These are phyloP conservation scores for Cepaea nemoralis DNA, from an alignment of 1,140 invertebrate genomes.

Conservation along the genomic window DNA sequence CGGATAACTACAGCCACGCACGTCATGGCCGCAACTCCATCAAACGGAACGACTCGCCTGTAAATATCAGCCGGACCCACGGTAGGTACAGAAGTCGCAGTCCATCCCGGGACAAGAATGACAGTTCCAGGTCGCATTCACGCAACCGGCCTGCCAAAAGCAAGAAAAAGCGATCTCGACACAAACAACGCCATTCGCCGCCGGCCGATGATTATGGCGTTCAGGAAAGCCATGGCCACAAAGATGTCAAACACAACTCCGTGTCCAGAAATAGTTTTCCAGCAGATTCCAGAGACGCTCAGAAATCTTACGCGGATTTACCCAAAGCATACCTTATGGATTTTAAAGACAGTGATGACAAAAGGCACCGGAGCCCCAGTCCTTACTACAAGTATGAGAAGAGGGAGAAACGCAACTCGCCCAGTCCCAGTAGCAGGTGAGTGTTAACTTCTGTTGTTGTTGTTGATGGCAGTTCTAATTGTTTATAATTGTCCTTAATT, in stretches of 20 bases:
- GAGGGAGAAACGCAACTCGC: constrained; percentile 24
- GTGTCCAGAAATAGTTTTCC: neutral
- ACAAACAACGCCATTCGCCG: constrained; percentile 35
- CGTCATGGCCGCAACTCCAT: neutral
- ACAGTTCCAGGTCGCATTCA: constrained; percentile 49
- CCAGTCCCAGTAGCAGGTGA: constrained; percentile 30
- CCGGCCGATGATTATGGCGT: constrained; percentile 44
- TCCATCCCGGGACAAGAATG: constrained; percentile 52
- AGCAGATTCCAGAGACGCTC: constrained; percentile 29
- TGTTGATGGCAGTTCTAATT: too few relatives aligned
- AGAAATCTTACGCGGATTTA: constrained; percentile 49
- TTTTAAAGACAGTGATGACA: constrained; percentile 9
- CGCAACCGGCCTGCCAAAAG: constrained; percentile 41
- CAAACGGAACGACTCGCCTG: constrained; percentile 56
- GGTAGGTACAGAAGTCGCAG: constrained; percentile 57
- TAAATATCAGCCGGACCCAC: constrained; percentile 57
- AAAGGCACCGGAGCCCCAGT: constrained; percentile 47
- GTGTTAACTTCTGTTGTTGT: too few relatives aligned
- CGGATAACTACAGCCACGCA: constrained; percentile 7
- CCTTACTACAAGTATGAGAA: constrained; percentile 16
- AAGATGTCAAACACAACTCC: neutral
- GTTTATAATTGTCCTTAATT: too few relatives aligned
- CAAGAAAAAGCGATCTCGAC: constrained; percentile 51
- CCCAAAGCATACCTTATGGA: constrained; percentile 46
- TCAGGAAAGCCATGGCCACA: neutral